Evolutionary conservation across 2,797 vertebrate genomes (phyloP).

Genomic region (Morelia viridis): DNA sequence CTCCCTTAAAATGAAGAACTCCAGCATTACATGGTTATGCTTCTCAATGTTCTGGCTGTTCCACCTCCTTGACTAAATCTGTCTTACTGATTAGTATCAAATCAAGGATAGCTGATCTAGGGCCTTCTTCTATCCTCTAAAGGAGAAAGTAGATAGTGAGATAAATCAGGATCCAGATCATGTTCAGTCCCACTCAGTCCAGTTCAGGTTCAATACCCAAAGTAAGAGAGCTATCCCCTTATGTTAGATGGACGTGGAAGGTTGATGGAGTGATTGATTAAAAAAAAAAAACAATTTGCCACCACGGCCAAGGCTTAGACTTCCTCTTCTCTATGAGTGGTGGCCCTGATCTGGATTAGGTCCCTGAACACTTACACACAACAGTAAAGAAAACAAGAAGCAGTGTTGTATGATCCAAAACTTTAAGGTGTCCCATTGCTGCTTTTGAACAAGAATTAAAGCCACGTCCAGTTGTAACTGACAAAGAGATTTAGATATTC

Average conservation of each 20-base stretch:
- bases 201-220: background rate
- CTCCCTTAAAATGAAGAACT: background rate
- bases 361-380: background rate
- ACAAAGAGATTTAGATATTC: conserved; percentile 15
- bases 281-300: background rate
- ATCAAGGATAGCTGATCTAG: background rate
- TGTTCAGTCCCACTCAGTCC: background rate
- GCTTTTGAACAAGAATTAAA: background rate
- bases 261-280: background rate
- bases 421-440: background rate
- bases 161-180: background rate
- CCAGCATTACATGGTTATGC: background rate
- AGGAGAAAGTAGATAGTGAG: background rate
- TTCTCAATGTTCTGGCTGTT: background rate
- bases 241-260: background rate
- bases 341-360: background rate
- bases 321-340: background rate
- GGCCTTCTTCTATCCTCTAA: background rate
- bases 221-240: background rate
- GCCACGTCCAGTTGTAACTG: background rate
- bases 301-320: background rate
- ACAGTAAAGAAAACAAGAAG: background rate
- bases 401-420: background rate
- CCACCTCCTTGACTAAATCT: background rate
- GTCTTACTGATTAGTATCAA: background rate